Evolutionary conservation across 2,797 vertebrate genomes (phyloP), one percentile per base, ranked within the genome.

Genomic region (Siniperca scherzeri): DNA sequence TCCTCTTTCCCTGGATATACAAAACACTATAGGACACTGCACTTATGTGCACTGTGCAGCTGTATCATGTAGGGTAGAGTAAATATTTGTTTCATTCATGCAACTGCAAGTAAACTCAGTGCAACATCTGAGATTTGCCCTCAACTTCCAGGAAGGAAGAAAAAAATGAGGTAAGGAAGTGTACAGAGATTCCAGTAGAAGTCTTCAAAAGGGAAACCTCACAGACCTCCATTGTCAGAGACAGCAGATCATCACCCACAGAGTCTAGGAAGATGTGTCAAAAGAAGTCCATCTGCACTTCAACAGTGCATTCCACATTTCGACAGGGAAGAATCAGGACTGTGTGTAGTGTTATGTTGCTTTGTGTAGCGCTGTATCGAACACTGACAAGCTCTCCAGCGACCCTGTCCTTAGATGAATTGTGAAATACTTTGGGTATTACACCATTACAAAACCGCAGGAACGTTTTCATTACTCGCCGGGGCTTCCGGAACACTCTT

Each of bases 401-500:
- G n/a, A 61, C 16, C 17, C 81, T 77, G 87, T 86, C 90, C 91
- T 89, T 87, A n/a, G 61, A 84, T 89, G 86, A 90, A 93, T 89
- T 85, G 89, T 55, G 81, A 92, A 93, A 94, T 91, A 87, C 74
- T 92, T 94, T 78, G 77, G 68, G 84, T 84, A 88, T 93, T 89
- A 93, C 86, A 74, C 65, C 81, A 88, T 87, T 48, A 52, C 76
- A 52, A 80, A 84, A 82, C 84, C 84, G 16, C 91, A 86, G 91
- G 85, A 94, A 93, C 74, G 56, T 91, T 91, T 94, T 94, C 92
- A 94, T 93, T 90, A 91, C 81, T 86, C 70, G 56, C 78, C 46
- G 33, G 72, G 78, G 91, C 91, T 95, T 95, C 93, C 92, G 91
- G 93, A 88, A 65, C 79, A 55, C 67, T 91, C 78, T 64, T 21